Percentiles rank a stretch among this genome's conserved stretches.
Conservation (phyloP, 2,113 vertebrate genomes). For the Gulo gulo region DNA sequence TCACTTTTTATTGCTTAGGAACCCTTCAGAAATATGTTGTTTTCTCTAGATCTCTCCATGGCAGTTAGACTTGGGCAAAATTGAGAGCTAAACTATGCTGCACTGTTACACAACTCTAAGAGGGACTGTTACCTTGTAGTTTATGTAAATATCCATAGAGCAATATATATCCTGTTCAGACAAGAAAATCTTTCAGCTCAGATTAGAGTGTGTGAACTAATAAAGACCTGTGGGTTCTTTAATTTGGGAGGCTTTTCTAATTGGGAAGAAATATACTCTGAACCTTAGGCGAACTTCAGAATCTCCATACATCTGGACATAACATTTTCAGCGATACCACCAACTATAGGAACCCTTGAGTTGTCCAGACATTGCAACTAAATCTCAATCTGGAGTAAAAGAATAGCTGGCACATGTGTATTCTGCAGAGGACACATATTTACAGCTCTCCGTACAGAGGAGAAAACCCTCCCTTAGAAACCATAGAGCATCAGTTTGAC, state of each 20-base stretch:
- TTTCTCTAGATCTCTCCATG: neutral
- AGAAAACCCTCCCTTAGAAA: neutral
- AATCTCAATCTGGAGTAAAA: neutral
- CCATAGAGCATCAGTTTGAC: neutral
- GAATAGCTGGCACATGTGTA: neutral
- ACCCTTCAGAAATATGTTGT: neutral
- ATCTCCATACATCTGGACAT: neutral
- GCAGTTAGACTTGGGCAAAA: slow-evolving; percentile 22
- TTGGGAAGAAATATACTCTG: neutral
- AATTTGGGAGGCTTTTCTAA: neutral
- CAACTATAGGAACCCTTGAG: neutral
- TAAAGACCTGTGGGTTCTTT: neutral
- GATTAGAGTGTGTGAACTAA: neutral
- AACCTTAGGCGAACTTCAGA: neutral
- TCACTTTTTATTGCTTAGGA: slow-evolving; percentile 27
- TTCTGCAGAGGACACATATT: neutral
- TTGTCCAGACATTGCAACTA: neutral
- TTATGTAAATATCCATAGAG: neutral
- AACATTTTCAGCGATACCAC: neutral
- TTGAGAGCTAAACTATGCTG: neutral
- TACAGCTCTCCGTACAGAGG: neutral
- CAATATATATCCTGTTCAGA: neutral
- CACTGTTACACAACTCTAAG: neutral
- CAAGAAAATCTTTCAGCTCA: neutral
- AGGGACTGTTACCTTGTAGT: neutral